Evolutionary conservation across 2,888 invertebrate genomes (phyloP).

Genomic region (Ophioninae sp.): DNA sequence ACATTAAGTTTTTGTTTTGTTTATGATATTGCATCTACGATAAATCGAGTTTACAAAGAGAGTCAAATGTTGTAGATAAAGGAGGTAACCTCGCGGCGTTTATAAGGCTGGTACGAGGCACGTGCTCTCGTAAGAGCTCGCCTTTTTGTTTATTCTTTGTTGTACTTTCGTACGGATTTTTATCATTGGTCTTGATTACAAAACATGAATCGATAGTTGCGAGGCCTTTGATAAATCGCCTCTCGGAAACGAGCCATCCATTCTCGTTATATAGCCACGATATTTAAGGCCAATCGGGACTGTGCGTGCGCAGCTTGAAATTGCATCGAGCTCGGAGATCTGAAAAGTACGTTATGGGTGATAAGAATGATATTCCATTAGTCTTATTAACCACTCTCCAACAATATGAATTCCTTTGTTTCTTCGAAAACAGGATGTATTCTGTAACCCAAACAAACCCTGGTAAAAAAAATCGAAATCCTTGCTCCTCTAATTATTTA

Average conservation of each 20-base stretch:
- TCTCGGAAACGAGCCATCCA: conserved; percentile 64
- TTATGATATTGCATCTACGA: conserved; percentile 26
- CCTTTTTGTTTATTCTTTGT: conserved; percentile 18
- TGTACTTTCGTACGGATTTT: conserved; percentile 19
- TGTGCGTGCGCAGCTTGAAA: conserved; percentile 25
- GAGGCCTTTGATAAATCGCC: conserved; percentile 63
- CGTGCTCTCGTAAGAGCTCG: conserved; percentile 28
- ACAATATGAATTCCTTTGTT: conserved; percentile 49
- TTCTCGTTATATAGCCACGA: conserved; percentile 54
- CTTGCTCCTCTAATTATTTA: not conserved
- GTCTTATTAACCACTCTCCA: conserved; percentile 46
- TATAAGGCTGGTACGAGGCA: conserved; percentile 38
- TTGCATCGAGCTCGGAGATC: conserved; percentile 42
- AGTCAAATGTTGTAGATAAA: conserved; percentile 52
- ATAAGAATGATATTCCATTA: conserved; percentile 56
- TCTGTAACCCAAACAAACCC: not conserved
- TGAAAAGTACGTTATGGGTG: conserved; percentile 45
- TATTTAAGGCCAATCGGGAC: conserved; percentile 53
- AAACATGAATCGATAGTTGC: conserved; percentile 51
- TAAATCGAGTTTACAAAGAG: conserved; percentile 38
- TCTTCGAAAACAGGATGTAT: not conserved
- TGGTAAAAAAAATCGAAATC: not conserved
- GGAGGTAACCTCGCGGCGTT: conserved; percentile 38
- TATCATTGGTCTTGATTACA: conserved; percentile 37
- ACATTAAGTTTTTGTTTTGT: conserved; percentile 2